Percentiles rank a stretch among this genome's conserved stretches.
These are phyloP conservation scores for Rhyacichthys aspro DNA, from an alignment of 2,797 vertebrate genomes.

Conservation along the genomic window DNA sequence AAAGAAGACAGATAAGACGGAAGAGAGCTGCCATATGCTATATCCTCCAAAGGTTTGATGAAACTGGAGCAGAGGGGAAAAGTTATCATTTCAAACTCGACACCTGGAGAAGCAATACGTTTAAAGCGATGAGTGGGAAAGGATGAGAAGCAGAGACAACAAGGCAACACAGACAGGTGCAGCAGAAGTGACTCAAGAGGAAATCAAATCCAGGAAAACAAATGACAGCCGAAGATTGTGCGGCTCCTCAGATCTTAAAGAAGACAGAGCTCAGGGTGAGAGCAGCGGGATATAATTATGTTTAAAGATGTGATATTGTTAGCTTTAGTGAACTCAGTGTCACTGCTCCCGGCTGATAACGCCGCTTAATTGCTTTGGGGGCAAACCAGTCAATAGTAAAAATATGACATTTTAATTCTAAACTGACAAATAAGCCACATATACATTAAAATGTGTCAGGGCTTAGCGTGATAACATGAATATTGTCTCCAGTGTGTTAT, in stretches of 20 bases:
- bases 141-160: conserved; percentile 13
- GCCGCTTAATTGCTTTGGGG: not conserved
- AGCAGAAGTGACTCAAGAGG: conserved; percentile 5
- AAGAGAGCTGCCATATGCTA: conserved; percentile 2
- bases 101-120: conserved; percentile 4
- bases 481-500: not conserved
- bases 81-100: conserved; percentile 1
- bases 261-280: conserved; percentile 16
- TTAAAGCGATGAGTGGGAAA: not conserved
- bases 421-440: not conserved
- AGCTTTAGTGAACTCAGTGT: conserved; percentile 5
- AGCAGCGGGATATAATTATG: conserved; percentile 4
- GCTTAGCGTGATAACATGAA: not conserved
- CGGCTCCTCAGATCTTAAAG: conserved; percentile 23
- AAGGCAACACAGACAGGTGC: not conserved
- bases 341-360: not conserved
- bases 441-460: not conserved
- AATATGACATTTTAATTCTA: conserved; percentile 7
- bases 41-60: not conserved
- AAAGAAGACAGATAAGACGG: not conserved
- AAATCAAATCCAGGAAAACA: conserved; percentile 30
- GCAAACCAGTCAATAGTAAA: not conserved
- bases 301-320: conserved; percentile 20
- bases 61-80: not conserved
- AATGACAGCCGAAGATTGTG: conserved; percentile 29